phyloP scores from a whole-genome alignment of 2,797 vertebrate genomes.

The Hybognathus amarus region DNA sequence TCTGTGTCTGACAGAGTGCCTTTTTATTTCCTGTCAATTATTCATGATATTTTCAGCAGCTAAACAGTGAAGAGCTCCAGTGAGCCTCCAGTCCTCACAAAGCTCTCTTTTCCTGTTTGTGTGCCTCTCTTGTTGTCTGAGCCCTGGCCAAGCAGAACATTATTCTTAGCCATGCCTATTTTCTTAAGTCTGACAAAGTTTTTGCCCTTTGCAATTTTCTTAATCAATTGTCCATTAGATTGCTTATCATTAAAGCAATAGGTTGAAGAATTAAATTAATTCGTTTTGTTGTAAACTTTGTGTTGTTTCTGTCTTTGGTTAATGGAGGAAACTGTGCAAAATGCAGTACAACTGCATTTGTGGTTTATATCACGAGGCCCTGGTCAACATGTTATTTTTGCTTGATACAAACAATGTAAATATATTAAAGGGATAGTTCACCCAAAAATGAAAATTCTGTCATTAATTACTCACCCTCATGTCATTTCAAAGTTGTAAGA shows the following conservation, averaged over 20 bases:
- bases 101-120: slow-evolving; percentile 58
- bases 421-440: neutral
- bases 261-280: neutral
- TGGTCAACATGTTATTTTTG: neutral
- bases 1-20: slow-evolving; percentile 52
- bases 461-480: neutral
- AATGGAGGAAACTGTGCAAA: neutral
- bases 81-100: slow-evolving; percentile 53
- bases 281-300: neutral
- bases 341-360: neutral
- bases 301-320: neutral
- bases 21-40: slow-evolving; percentile 65
- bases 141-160: slow-evolving; percentile 49
- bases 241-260: slow-evolving; percentile 16
- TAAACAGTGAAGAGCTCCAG: slow-evolving; percentile 62
- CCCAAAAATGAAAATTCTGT: neutral
- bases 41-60: slow-evolving; percentile 66
- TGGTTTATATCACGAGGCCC: neutral
- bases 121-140: slow-evolving; percentile 57
- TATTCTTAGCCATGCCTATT: slow-evolving; percentile 50
- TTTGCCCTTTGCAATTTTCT: slow-evolving; percentile 20
- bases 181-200: slow-evolving; percentile 37
- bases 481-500: neutral
- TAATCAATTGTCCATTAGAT: neutral
- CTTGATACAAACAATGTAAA: neutral